Conservation (phyloP, 1,140 invertebrate genomes). For the Musca domestica region DNA sequence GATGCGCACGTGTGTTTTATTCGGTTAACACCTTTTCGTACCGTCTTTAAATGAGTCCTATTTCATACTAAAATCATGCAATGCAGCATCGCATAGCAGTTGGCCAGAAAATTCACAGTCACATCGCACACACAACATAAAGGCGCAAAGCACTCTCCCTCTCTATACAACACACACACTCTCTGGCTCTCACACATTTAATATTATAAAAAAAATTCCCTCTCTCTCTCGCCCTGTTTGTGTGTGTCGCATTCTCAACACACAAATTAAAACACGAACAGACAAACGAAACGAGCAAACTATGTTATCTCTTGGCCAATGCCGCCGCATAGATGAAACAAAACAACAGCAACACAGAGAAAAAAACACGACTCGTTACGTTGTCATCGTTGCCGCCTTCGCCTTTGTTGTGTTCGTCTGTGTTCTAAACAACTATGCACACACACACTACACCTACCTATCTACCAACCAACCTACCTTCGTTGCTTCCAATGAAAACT, state of each 20-base stretch:
- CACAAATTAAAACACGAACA: too few species aligned
- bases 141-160: neutral
- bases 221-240: neutral
- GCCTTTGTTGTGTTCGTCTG: slow-evolving; percentile 1
- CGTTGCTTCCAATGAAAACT: neutral
- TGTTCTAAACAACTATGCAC: neutral
- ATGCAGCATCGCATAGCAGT: slow-evolving; percentile 5
- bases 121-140: neutral
- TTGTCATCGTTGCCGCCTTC: neutral
- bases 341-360: too few species aligned
- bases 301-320: too few species aligned
- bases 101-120: neutral
- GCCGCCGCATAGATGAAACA: too few species aligned
- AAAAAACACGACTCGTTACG: too few species aligned
- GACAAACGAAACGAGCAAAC: too few species aligned
- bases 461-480: neutral
- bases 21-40: slow-evolving; percentile 17
- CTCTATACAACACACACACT: neutral
- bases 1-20: slow-evolving; percentile 1
- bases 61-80: slow-evolving; percentile 20
- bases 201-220: neutral
- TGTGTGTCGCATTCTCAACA: too few species aligned
- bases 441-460: neutral
- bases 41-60: slow-evolving; percentile 22
- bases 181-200: neutral